These are phyloP conservation scores for Heliconius sara DNA, from an alignment of 2,888 invertebrate species.

Conservation along the genomic window DNA sequence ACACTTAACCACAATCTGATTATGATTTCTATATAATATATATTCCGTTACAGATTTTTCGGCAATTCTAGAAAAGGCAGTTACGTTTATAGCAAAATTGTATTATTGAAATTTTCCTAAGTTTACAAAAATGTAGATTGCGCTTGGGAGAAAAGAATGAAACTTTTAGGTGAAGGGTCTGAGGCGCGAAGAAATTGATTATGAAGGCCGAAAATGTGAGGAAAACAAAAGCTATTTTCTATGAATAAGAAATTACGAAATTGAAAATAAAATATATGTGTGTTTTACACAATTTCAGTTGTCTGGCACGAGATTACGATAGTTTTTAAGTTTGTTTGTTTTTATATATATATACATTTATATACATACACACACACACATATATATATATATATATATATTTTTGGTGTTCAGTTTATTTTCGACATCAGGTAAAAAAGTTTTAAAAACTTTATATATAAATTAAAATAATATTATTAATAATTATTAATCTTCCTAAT, in stretches of 20 bases:
- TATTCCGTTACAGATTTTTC: neutral
- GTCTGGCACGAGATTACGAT: neutral
- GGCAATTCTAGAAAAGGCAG: neutral
- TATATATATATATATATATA: neutral
- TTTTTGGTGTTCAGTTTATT: neutral
- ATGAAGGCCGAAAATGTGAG: neutral
- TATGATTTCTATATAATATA: neutral
- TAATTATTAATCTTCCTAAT: too few species aligned
- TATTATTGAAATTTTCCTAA: neutral
- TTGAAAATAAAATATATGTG: neutral
- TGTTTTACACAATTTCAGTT: neutral
- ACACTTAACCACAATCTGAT: neutral
- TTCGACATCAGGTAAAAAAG: neutral
- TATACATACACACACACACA: neutral
- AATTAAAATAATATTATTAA: too few species aligned
- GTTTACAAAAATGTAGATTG: slow-evolving; percentile 11
- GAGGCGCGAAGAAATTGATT: slow-evolving; percentile 3
- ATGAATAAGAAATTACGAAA: slow-evolving; percentile 3
- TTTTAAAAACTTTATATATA: too few species aligned
- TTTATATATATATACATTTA: neutral
- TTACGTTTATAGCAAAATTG: neutral
- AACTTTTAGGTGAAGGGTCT: slow-evolving; percentile 20
- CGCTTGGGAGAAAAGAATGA: neutral
- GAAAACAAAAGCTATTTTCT: slow-evolving; percentile 4
- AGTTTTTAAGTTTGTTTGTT: neutral